Evolutionary conservation across 2,113 vertebrate species (phyloP), one percentile per base, ranked within the genome.

Genomic region (Phaethornis superciliosus): DNA sequence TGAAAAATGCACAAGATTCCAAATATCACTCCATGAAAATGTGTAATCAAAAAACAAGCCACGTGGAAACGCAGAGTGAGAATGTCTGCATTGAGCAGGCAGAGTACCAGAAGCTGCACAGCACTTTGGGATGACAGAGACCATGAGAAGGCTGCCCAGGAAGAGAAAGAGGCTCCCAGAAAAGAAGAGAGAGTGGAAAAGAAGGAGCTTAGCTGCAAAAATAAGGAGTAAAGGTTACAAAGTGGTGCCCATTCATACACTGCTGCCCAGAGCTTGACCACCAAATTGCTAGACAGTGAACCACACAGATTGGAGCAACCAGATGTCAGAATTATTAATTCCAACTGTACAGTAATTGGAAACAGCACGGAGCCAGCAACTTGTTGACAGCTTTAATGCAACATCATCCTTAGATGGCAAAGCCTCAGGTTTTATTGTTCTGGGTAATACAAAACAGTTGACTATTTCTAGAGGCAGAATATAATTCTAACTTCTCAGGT

Each of bases 201-300:
- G 79, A 90, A 94, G 74, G 32, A 72, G 44, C 71, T 88, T 75
- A 72, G 82, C 60, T 92, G 71, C 89, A 90, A 83, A 93, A 85
- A 13, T 52, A 64, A 75, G 87, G 67, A 12, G 35, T 83, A 86
- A 85, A 52, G 64, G 59, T 81, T 92, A 65, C 3, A 0, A 46
- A 85, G 63, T 77, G 40, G 56, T 87, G 88, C 83, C 91, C 60
- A 20, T 94, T 94, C 85, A 89, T 67, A 85, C 52, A 59, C 80
- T 32, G 69, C 62, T 76, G 83, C 60, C 80, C 71, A 71, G 59
- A 69, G 79, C 58, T 83, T 96, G 89, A 94, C 96, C 93, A 94
- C 93, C n/a, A 67, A 91, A 97, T 96, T 94, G 94, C 80, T 74
- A 96, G 96, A 96, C 94, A 94, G 71, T 93, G 88, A 96, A 91